Evolutionary conservation across 2,888 invertebrate species (phyloP).

Genomic region (Andrena marginata): DNA sequence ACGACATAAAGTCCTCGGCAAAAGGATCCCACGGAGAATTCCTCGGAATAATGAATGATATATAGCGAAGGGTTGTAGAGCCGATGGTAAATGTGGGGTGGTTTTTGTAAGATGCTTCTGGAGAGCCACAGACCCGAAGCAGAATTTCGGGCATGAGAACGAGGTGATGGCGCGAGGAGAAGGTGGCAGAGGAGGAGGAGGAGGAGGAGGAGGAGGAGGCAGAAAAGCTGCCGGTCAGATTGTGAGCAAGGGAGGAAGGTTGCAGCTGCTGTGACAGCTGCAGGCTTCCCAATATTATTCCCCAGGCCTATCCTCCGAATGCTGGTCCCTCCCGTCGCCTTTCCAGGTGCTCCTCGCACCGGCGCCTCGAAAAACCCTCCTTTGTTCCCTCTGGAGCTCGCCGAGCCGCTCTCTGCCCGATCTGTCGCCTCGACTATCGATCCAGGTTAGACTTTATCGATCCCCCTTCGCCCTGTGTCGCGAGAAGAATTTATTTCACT

Average conservation of each 20-base stretch:
- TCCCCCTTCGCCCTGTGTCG: neutral
- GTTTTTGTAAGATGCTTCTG: neutral
- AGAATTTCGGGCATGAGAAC: conserved; percentile 47
- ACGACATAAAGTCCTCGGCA: neutral
- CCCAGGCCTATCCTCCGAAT: conserved; percentile 70
- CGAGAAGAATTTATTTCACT: neutral
- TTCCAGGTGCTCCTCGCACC: conserved; percentile 71
- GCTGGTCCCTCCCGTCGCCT: conserved; percentile 65
- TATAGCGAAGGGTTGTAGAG: conserved; percentile 17
- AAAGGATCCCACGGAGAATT: neutral
- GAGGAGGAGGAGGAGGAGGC: conserved; percentile 56
- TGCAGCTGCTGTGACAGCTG: conserved; percentile 83
- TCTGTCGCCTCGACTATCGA: conserved; percentile 39
- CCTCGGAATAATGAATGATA: conserved; percentile 5
- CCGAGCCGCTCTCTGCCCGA: conserved; percentile 13
- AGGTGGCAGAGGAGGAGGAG: conserved; percentile 48
- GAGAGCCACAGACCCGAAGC: conserved; percentile 39
- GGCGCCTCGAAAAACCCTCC: conserved; percentile 62
- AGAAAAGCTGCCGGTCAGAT: conserved; percentile 76
- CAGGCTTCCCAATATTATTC: conserved; percentile 77
- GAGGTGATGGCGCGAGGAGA: conserved; percentile 48
- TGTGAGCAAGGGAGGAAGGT: conserved; percentile 72
- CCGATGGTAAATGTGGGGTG: neutral
- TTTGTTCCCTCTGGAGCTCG: conserved; percentile 56
- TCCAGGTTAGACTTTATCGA: conserved; percentile 16